phyloP scores from a whole-genome alignment of 2,888 invertebrate species.

The Cremastinae sp. region DNA sequence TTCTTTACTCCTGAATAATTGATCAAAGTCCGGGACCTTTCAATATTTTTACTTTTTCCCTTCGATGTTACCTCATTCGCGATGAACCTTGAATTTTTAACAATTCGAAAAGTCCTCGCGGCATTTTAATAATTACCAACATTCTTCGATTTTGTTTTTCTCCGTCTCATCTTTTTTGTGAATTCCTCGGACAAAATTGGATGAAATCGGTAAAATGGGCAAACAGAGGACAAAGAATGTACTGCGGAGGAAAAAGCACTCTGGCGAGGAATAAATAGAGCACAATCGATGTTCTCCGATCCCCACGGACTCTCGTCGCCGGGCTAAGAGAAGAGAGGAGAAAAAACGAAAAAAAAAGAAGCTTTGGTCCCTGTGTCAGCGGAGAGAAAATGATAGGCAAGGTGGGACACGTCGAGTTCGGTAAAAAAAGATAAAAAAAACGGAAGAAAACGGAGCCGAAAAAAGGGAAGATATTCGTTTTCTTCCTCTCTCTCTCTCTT shows the following conservation, averaged over 20 bases:
- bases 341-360: slow-evolving; percentile 7
- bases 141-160: too few species aligned
- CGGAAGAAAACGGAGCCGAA: slow-evolving; percentile 7
- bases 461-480: not conserved
- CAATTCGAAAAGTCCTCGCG: not conserved
- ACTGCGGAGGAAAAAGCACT: too few species aligned
- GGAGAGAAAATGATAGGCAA: slow-evolving; percentile 3
- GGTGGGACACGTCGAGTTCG: slow-evolving; percentile 3
- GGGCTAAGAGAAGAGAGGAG: too few species aligned
- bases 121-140: slow-evolving; percentile 1
- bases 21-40: slow-evolving; percentile 41
- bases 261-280: too few species aligned
- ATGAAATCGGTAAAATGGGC: too few species aligned
- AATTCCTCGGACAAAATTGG: too few species aligned
- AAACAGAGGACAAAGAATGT: too few species aligned
- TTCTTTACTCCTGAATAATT: slow-evolving; percentile 39
- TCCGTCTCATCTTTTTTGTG: too few species aligned
- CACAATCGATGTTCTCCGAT: too few species aligned
- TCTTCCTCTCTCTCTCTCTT: not conserved
- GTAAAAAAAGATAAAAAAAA: slow-evolving; percentile 4
- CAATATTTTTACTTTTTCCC: slow-evolving; percentile 21
- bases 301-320: too few species aligned
- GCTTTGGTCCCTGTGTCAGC: slow-evolving; percentile 19
- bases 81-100: too few species aligned
- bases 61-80: not conserved